Base-by-base conservation (phyloP, 1,140 invertebrate species). In the Drosophila pseudoananassae region DNA sequence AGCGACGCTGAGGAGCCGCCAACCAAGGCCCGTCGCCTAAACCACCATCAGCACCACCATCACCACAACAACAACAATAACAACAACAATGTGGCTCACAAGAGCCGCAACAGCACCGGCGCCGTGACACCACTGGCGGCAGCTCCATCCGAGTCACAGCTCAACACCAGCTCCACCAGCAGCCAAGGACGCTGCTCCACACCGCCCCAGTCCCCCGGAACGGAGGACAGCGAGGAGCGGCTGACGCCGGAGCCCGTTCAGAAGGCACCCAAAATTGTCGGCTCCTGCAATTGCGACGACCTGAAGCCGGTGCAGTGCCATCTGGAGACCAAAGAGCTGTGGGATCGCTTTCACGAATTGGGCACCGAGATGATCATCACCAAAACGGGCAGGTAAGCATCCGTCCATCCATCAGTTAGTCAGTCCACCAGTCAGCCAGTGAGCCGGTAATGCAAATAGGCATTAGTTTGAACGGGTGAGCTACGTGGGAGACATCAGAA, bases 331-430 rank as follows among this genome's bases (percentile, higher is more conserved):
- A 98, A 98, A 93, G 97, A 98, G 61, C 93, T 97, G 15, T 97
- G 97, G 97, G 96, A 98, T 92, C 97, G 98, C 92, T 99, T 99
- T 93, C 97, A 98, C 92, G 96, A 97, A 56, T 93, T 98, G 46
- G 97, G 97, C 66, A 99, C 98, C 0, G 98, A 99, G 92, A 99
- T 99, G 98, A 99, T 99, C 92, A 99, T 99, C 92, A 99, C 98
- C 12, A 99, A 99, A 93, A 98, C 97, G 71, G 98, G 98, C 92
- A 96, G 98, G 98, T 99, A 93, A 94, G 94, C 78, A 72, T 36
- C 25, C 14, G 36, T 12, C 64, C 38, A 66, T 6, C 68, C 10
- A 49, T 27, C 51, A 10, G 17, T 27, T n/a, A 61, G 15, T 47
- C 14, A 54, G 29, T 52, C 47, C 43, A 14, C 38, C 27, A 27